Conservation (phyloP, 1,140 invertebrate genomes). For the Cyphomyrmex costatus region DNA sequence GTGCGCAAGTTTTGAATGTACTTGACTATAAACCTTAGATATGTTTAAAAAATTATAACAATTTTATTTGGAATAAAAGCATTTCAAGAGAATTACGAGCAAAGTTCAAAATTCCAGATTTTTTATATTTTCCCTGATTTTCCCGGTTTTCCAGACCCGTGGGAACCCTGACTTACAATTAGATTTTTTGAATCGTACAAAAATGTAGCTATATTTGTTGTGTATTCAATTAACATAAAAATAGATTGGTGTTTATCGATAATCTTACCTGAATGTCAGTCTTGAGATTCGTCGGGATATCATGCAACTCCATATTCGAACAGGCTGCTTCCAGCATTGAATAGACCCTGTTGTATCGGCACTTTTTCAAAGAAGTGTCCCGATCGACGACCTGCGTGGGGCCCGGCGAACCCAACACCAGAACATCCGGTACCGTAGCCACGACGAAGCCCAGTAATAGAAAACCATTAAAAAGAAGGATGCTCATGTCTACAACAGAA, state of each 20-base stretch:
- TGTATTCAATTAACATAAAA: constrained; percentile 7
- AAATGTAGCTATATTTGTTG: background rate
- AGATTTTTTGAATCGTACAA: background rate
- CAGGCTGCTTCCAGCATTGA: constrained; percentile 79
- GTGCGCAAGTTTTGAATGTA: no score
- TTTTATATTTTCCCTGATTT: no score
- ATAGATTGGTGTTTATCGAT: background rate
- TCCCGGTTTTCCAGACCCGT: no score
- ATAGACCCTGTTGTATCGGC: constrained; percentile 68
- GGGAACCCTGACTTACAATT: no score
- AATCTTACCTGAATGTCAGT: constrained; percentile 78
- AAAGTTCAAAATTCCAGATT: no score
- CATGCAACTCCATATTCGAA: constrained; percentile 62
- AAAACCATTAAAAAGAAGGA: constrained; percentile 70
- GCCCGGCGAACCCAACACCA: constrained; percentile 60
- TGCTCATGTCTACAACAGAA: constrained; percentile 79
- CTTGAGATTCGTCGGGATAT: constrained; percentile 77
- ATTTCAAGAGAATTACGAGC: no score
- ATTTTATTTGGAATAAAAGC: no score
- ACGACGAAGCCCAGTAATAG: constrained; percentile 72
- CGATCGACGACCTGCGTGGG: constrained; percentile 71
- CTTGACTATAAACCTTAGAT: no score
- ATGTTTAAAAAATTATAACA: no score
- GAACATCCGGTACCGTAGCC: constrained; percentile 46
- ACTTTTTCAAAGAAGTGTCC: constrained; percentile 70